phyloP scores from a whole-genome alignment of 2,888 invertebrate species.

The Byasa hedistus region DNA sequence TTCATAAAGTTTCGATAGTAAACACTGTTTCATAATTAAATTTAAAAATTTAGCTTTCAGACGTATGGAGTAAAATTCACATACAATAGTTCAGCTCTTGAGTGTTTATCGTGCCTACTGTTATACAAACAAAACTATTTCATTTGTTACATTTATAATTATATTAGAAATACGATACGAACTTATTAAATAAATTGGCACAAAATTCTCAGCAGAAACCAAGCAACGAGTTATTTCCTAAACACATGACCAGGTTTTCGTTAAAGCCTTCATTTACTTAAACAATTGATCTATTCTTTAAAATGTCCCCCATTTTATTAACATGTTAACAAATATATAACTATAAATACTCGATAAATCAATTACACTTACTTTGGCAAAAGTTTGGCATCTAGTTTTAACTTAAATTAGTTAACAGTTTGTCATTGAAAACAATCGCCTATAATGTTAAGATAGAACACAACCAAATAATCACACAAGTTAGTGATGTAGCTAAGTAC shows the following conservation, averaged over 20 bases:
- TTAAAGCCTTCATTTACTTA: constrained; percentile 54
- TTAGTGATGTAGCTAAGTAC: constrained; percentile 56
- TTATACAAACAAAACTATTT: constrained; percentile 24
- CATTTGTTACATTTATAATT: constrained; percentile 20
- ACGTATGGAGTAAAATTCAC: not conserved
- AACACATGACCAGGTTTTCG: constrained; percentile 45
- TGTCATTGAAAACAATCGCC: constrained; percentile 53
- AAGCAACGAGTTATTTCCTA: constrained; percentile 38
- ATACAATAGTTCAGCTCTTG: not conserved
- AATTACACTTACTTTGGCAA: constrained; percentile 45
- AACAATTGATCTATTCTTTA: constrained; percentile 47
- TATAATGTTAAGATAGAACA: constrained; percentile 68
- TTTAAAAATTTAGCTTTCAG: not conserved
- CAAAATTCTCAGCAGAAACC: constrained; percentile 43
- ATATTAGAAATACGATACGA: constrained; percentile 22
- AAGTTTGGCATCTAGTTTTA: constrained; percentile 56
- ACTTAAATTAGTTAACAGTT: constrained; percentile 45
- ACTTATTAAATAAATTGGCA: constrained; percentile 44
- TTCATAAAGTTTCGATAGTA: constrained; percentile 19
- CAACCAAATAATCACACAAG: constrained; percentile 77
- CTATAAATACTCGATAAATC: constrained; percentile 45
- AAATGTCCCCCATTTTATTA: constrained; percentile 41
- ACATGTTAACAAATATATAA: constrained; percentile 45
- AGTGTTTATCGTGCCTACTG: constrained; percentile 20
- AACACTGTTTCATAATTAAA: constrained; percentile 8